Evolutionary conservation across 2,113 vertebrate genomes (phyloP), one percentile per base, ranked within the genome.

Genomic region (Xiphorhynchus elegans): DNA sequence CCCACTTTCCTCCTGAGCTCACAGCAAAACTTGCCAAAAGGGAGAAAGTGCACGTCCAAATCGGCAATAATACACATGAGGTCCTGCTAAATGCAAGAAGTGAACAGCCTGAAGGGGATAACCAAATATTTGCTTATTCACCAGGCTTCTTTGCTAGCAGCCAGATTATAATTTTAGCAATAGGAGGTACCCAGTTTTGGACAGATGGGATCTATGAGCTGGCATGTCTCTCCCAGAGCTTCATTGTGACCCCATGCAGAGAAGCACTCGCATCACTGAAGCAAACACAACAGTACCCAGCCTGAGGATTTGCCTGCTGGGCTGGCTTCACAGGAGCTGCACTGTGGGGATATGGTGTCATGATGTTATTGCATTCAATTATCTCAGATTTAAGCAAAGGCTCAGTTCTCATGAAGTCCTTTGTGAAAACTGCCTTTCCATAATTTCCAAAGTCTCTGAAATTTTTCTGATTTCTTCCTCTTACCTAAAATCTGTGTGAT

Each of bases 91-190:
- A 66, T 25, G 13, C 76, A 64, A 89, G 53, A 76, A 89, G 62
- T 6, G 66, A 94, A 76, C 53, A 66, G 82, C 80, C 44, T 58
- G 56, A 58, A 90, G 53, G 49, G 92, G 87, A 91, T 46, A 78
- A 84, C 42, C 69, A 83, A 87, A 76, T 63, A 60, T 60, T 90
- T 78, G 40, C 35, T 74, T 87, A 84, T 91, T 84, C 84, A 82
- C 29, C 33, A n/a, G 35, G 35, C 33, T 89, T 67, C 52, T 75
- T 68, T 39, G 18, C 47, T 60, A 81, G 84, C 19, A 19, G 85
- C 15, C 52, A 78, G 86, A 89, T 78, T 72, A 95, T 84, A 87
- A 89, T 92, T 93, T 87, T 82, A 95, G 84, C 89, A 66, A 82
- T 87, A 82, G 93, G 94, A 95, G 59, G 88, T 39, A 62, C 59